These are phyloP conservation scores for Penaeus chinensis DNA, from an alignment of 1,140 invertebrate genomes.

Conservation along the genomic window DNA sequence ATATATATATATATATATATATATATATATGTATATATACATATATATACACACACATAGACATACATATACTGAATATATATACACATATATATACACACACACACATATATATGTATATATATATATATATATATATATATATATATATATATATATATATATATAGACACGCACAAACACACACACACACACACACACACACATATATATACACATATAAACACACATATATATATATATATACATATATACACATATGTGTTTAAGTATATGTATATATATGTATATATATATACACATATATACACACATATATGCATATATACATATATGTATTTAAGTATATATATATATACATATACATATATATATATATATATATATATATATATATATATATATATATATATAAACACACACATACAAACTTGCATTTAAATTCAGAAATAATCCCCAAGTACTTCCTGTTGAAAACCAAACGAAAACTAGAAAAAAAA, in stretches of 20 bases:
- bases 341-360: constrained; percentile 50
- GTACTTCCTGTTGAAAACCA: not conserved
- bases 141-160: constrained; percentile 30
- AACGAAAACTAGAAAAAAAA: not conserved
- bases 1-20: not conserved
- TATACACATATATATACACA: constrained; percentile 1
- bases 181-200: too few species aligned
- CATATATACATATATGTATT: constrained; percentile 36
- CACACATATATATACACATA: too few species aligned
- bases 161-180: too few species aligned
- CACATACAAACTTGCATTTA: too few species aligned
- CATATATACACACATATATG: too few species aligned
- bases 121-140: constrained; percentile 50
- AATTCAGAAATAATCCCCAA: not conserved
- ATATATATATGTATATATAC: constrained; percentile 28
- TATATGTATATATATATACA: too few species aligned
- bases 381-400: too few species aligned
- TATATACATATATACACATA: too few species aligned
- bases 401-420: too few species aligned
- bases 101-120: not conserved
- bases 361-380: not conserved
- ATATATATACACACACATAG: constrained; percentile 1
- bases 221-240: too few species aligned
- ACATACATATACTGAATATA: not conserved
- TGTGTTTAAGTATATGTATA: too few species aligned